Conservation (phyloP, 2,888 invertebrate species). For the Dryadula phaetusa region DNA sequence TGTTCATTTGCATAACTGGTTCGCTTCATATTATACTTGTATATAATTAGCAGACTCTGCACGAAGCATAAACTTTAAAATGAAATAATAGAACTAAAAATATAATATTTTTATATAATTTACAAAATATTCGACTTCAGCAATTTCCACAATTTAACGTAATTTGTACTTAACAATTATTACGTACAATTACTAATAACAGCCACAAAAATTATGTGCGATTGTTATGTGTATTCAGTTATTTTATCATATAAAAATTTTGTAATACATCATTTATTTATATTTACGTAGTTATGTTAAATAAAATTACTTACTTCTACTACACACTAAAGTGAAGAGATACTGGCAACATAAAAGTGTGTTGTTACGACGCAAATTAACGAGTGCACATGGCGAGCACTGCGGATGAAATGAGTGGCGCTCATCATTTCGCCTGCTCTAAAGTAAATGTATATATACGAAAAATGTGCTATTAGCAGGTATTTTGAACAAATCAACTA, state of each 20-base stretch:
- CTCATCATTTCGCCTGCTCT: neutral
- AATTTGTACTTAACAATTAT: neutral
- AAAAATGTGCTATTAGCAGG: neutral
- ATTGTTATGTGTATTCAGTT: no score
- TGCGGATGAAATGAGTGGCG: constrained; percentile 46
- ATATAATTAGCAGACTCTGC: neutral
- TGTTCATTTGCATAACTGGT: constrained; percentile 8
- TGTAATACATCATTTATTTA: neutral
- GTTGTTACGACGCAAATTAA: constrained; percentile 72
- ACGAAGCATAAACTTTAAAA: neutral
- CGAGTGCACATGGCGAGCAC: constrained; percentile 63
- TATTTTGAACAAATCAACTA: neutral
- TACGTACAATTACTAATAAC: neutral
- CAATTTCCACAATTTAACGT: no score
- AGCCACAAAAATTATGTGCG: neutral
- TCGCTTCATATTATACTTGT: neutral
- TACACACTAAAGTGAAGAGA: constrained; percentile 55
- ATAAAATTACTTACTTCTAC: constrained; percentile 43
- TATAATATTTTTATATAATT: neutral
- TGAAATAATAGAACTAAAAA: neutral
- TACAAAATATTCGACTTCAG: no score
- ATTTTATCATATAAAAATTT: no score
- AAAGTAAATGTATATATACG: neutral
- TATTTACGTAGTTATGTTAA: neutral
- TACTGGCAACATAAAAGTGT: constrained; percentile 71